phyloP scores from a whole-genome alignment of 2,888 invertebrate species.

The Sminthurides aquaticus region DNA sequence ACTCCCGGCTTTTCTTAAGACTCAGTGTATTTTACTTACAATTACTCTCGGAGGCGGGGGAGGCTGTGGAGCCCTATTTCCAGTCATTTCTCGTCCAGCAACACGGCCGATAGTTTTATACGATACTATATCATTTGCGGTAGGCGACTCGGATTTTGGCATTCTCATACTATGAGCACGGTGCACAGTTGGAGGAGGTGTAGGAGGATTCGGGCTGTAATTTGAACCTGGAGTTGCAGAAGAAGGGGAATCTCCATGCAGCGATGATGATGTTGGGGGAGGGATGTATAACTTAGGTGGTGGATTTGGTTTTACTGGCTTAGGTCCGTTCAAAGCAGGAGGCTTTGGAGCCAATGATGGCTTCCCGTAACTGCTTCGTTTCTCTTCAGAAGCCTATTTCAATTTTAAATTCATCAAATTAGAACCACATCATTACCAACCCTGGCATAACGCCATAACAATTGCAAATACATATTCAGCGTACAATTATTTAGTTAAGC shows the following conservation, averaged over 20 bases:
- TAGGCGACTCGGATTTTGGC: conserved; percentile 57
- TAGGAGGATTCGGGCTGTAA: conserved; percentile 21
- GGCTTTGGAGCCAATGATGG: conserved; percentile 79
- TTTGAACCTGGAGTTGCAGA: conserved; percentile 8
- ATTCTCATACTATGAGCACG: conserved; percentile 78
- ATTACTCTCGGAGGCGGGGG: conserved; percentile 43
- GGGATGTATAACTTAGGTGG: conserved; percentile 42
- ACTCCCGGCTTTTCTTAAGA: no score
- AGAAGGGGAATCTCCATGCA: conserved; percentile 12
- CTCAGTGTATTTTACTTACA: no score
- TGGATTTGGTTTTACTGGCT: conserved; percentile 37
- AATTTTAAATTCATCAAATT: no score
- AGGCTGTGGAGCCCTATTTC: conserved; percentile 26
- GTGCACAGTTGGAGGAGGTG: conserved; percentile 52
- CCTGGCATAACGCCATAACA: neutral
- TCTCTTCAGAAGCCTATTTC: no score
- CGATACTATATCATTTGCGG: neutral
- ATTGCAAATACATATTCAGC: neutral
- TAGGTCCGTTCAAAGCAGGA: conserved; percentile 50
- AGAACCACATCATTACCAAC: neutral
- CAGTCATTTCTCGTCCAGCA: conserved; percentile 31
- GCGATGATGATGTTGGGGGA: conserved; percentile 23
- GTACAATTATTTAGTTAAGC: neutral
- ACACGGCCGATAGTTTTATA: conserved; percentile 35
- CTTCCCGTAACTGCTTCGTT: conserved; percentile 57